A percentile compares a stretch with the other conserved stretches of the same genome.
Evolutionary conservation across 2,113 vertebrate species (phyloP).

Genomic region (Setophaga coronata): DNA sequence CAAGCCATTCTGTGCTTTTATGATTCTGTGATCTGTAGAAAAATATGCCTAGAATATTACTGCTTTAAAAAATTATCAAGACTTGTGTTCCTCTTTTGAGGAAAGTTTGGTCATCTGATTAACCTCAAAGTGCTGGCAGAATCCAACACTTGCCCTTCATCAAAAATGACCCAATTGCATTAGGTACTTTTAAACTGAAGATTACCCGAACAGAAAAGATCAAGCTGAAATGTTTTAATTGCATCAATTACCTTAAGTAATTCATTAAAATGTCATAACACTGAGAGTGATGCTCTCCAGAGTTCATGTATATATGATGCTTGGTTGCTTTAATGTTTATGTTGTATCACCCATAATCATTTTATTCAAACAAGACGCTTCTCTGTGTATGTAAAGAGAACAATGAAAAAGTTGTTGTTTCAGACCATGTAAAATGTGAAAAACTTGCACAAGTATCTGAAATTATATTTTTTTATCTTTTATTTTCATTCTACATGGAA

Average conservation of each 20-base stretch:
- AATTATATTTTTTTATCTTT: background rate
- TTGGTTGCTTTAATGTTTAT: background rate
- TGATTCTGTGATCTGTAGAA: background rate
- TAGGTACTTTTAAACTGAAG: background rate
- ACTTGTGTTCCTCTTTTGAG: background rate
- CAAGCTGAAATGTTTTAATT: constrained; percentile 21
- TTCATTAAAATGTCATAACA: constrained; percentile 19
- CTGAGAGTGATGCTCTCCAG: background rate
- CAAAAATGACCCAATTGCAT: background rate
- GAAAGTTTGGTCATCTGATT: background rate
- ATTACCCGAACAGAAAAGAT: background rate
- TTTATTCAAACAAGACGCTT: background rate
- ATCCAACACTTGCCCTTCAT: background rate
- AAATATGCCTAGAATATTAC: background rate
- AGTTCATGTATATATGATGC: background rate
- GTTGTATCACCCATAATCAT: background rate
- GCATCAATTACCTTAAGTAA: constrained; percentile 4
- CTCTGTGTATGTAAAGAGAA: background rate
- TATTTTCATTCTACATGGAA: background rate
- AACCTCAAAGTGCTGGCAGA: background rate
- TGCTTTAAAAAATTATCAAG: background rate
- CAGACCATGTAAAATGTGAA: background rate
- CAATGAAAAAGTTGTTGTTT: background rate
- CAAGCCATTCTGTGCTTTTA: background rate
- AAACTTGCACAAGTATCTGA: background rate